Conservation (phyloP, 2,888 invertebrate genomes). For the Lottia gigantea region DNA sequence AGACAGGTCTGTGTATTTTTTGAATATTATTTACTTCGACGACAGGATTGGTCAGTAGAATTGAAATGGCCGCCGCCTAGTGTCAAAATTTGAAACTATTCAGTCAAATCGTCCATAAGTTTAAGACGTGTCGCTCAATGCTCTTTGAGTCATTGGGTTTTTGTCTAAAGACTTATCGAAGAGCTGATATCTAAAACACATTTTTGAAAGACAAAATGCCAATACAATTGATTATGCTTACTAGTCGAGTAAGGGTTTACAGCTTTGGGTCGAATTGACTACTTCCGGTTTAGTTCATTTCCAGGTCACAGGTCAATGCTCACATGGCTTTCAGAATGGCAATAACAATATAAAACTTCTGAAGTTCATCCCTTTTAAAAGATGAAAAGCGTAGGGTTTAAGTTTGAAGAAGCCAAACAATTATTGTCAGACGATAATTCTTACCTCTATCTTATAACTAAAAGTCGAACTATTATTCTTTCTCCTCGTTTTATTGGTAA, state of each 20-base stretch:
- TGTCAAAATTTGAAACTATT: not conserved
- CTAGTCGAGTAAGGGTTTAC: too few relatives aligned
- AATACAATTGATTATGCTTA: too few relatives aligned
- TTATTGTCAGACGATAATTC: slow-evolving; percentile 32
- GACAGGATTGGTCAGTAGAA: slow-evolving; percentile 24
- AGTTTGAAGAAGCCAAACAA: slow-evolving; percentile 29
- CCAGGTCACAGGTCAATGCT: too few relatives aligned
- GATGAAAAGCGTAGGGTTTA: slow-evolving; percentile 11
- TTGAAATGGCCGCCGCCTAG: not conserved
- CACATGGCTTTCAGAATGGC: too few relatives aligned
- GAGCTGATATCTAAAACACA: too few relatives aligned
- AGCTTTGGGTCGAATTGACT: too few relatives aligned
- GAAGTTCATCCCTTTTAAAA: slow-evolving; percentile 16
- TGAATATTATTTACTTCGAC: slow-evolving; percentile 27
- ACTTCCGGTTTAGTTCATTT: too few relatives aligned
- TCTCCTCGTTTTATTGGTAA: slow-evolving; percentile 40
- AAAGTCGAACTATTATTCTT: slow-evolving; percentile 35
- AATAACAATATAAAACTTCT: slow-evolving; percentile 6
- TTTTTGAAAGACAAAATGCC: too few relatives aligned
- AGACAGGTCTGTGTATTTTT: slow-evolving; percentile 8
- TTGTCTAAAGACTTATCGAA: too few relatives aligned
- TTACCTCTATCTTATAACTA: slow-evolving; percentile 31
- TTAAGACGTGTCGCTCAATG: too few relatives aligned
- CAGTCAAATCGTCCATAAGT: too few relatives aligned
- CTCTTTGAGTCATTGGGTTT: too few relatives aligned